Evolutionary conservation across 1,140 invertebrate genomes (phyloP).

Genomic region (Physella acuta): DNA sequence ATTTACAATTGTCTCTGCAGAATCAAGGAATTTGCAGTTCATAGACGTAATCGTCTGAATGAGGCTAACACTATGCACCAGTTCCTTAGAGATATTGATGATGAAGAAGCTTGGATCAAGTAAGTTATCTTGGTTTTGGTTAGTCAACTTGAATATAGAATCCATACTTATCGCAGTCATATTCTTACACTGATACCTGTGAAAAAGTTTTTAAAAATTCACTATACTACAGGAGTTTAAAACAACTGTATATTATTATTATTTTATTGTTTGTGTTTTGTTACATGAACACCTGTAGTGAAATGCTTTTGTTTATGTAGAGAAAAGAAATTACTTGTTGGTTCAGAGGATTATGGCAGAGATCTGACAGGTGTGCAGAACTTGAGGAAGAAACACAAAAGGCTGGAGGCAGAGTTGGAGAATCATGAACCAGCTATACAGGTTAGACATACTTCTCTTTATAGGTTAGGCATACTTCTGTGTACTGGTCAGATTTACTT

Average conservation of each 20-base stretch:
- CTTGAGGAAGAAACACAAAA: conserved; percentile 96
- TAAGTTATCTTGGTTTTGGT: conserved; percentile 59
- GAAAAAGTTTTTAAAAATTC: too few species aligned
- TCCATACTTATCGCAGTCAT: too few species aligned
- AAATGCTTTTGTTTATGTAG: conserved; percentile 54
- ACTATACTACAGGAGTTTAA: too few species aligned
- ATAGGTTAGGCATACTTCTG: too few species aligned
- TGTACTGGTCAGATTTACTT: too few species aligned
- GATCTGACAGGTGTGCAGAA: conserved; percentile 98
- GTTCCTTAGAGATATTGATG: conserved; percentile 98
- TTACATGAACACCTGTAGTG: not conserved
- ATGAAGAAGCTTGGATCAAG: conserved; percentile 99
- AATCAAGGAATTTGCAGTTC: conserved; percentile 86
- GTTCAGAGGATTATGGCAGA: conserved; percentile 96
- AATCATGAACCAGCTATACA: conserved; percentile 97
- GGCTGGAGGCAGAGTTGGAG: conserved; percentile 90
- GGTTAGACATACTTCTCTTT: too few species aligned
- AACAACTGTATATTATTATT: too few species aligned
- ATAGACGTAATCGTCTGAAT: conserved; percentile 82
- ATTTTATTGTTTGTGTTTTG: too few species aligned
- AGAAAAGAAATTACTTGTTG: conserved; percentile 96
- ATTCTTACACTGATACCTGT: too few species aligned
- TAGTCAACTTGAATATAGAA: too few species aligned
- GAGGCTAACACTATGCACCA: conserved; percentile 98
- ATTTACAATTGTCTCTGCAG: conserved; percentile 26